Evolutionary conservation across 2,888 invertebrate genomes (phyloP).

Genomic region (Smittia sp.): DNA sequence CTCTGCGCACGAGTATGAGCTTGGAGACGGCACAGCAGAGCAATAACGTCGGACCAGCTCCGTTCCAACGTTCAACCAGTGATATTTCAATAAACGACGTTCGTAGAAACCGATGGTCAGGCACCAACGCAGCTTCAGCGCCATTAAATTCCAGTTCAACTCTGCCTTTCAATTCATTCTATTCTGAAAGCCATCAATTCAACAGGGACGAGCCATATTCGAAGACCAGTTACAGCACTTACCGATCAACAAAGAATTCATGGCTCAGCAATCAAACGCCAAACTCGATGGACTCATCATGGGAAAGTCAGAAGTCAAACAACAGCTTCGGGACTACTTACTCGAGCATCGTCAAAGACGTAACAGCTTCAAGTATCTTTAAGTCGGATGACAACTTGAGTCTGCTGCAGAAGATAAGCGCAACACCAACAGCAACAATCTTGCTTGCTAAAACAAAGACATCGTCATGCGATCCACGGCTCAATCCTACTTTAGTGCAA

Average conservation of each 20-base stretch:
- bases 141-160: neutral
- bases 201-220: neutral
- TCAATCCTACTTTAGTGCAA: conserved; percentile 15
- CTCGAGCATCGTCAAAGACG: neutral
- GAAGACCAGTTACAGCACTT: conserved; percentile 3
- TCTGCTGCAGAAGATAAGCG: neutral
- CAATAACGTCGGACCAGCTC: neutral
- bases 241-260: conserved; percentile 7
- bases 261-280: neutral
- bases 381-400: neutral
- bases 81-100: neutral
- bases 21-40: neutral
- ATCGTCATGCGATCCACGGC: conserved; percentile 4
- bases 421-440: neutral
- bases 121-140: neutral
- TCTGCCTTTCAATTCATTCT: neutral
- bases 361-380: neutral
- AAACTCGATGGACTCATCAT: neutral
- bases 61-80: conserved; percentile 13
- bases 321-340: neutral
- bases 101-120: neutral
- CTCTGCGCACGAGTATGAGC: conserved; percentile 11
- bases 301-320: neutral
- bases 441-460: conserved; percentile 20
- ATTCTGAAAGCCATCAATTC: conserved; percentile 18